Conservation (phyloP, 1,140 invertebrate genomes). For the Plodia interpunctella region DNA sequence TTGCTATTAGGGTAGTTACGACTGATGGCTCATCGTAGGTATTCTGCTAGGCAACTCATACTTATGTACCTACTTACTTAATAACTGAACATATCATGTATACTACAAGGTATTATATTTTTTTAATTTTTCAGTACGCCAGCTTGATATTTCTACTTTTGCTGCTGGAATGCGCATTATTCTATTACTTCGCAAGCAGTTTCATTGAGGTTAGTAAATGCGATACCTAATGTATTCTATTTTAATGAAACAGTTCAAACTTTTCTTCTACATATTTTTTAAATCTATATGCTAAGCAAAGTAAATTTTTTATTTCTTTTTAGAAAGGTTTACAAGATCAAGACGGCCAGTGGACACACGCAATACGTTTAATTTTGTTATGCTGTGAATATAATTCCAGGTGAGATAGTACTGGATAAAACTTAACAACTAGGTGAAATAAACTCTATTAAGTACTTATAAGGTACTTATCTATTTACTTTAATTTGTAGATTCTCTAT, state of each 20-base stretch:
- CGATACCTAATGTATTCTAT: neutral
- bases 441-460: too few species aligned
- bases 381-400: slow-evolving; percentile 41
- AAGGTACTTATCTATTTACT: too few species aligned
- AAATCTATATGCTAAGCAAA: neutral
- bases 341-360: slow-evolving; percentile 43
- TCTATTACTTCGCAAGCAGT: slow-evolving; percentile 49
- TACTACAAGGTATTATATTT: neutral
- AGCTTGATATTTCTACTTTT: slow-evolving; percentile 43
- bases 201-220: slow-evolving; percentile 45
- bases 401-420: too few species aligned
- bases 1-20: too few species aligned
- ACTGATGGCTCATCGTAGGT: too few species aligned
- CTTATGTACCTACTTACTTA: too few species aligned
- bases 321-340: slow-evolving; percentile 52
- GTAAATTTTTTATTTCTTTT: slow-evolving; percentile 4
- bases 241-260: too few species aligned
- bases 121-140: slow-evolving; percentile 46
- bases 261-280: too few species aligned
- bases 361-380: slow-evolving; percentile 34
- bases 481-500: too few species aligned
- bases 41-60: too few species aligned
- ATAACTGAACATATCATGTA: too few species aligned
- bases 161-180: slow-evolving; percentile 50
- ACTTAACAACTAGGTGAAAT: too few species aligned